phyloP scores from a whole-genome alignment of 1,140 invertebrate genomes.

The Drosophila persimilis region DNA sequence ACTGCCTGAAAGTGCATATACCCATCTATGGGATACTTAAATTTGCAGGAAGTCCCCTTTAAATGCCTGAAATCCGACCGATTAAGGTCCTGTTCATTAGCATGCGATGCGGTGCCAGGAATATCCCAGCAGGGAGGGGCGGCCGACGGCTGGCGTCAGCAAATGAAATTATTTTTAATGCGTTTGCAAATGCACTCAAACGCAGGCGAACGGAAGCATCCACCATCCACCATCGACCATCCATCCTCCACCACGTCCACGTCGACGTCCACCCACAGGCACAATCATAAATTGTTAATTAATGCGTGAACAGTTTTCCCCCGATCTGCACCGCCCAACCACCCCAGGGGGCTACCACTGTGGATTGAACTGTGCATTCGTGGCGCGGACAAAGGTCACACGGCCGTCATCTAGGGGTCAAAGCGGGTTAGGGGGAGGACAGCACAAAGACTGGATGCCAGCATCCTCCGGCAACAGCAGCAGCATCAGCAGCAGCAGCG shows the following conservation, averaged over 20 bases:
- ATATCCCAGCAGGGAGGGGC: not conserved
- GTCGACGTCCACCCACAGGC: conserved; percentile 22
- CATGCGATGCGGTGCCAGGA: conserved; percentile 12
- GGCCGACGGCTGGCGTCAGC: conserved; percentile 23
- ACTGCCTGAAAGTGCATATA: not conserved
- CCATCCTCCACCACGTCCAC: not conserved
- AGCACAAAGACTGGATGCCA: not conserved
- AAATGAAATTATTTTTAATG: conserved; percentile 76
- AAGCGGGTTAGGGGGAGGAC: not conserved
- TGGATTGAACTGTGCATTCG: conserved; percentile 27
- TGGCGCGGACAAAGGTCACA: conserved; percentile 25
- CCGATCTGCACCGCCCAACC: not conserved
- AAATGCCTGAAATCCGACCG: conserved; percentile 18
- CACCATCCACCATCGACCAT: conserved; percentile 3
- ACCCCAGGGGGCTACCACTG: conserved; percentile 27
- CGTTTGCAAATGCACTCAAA: conserved; percentile 72
- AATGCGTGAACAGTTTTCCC: conserved; percentile 70
- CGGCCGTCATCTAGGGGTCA: conserved; percentile 22
- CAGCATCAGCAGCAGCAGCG: not conserved
- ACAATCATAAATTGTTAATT: conserved; percentile 73
- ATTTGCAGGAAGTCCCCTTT: not conserved
- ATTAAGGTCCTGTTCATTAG: conserved; percentile 39
- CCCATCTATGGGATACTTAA: no score
- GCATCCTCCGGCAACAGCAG: conserved; percentile 1
- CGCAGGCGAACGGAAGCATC: conserved; percentile 31